phyloP scores from a whole-genome alignment of 2,888 invertebrate genomes.

The Adineta ricciae region DNA sequence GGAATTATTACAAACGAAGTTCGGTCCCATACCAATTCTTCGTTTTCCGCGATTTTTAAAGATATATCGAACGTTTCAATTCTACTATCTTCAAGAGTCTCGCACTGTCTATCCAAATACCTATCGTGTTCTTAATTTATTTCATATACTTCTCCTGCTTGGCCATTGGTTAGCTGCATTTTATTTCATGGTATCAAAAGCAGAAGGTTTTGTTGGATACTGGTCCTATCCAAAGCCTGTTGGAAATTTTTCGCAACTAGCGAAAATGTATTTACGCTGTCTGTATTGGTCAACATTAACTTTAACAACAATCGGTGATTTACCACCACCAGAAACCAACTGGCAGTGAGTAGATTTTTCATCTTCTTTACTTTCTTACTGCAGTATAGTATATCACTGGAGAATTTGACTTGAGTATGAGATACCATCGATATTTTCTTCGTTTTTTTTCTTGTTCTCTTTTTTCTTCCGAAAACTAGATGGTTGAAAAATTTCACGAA shows the following conservation, averaged over 20 bases:
- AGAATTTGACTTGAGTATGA: neutral
- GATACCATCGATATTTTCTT: neutral
- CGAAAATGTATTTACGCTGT: slow-evolving; percentile 82
- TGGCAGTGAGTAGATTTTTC: slow-evolving; percentile 68
- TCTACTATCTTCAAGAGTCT: slow-evolving; percentile 90
- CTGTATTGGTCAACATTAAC: slow-evolving; percentile 92
- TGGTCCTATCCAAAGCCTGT: slow-evolving; percentile 62
- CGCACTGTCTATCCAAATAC: slow-evolving; percentile 87
- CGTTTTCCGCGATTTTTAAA: slow-evolving; percentile 56
- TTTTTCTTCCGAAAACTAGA: slow-evolving; percentile 30
- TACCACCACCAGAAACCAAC: slow-evolving; percentile 87
- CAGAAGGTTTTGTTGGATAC: slow-evolving; percentile 40
- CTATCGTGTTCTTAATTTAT: slow-evolving; percentile 85
- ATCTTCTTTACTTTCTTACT: neutral
- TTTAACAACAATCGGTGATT: slow-evolving; percentile 84
- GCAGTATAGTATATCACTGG: neutral
- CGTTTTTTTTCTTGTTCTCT: neutral
- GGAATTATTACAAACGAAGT: slow-evolving; percentile 72
- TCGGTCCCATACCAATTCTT: slow-evolving; percentile 66
- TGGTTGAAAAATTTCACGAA: slow-evolving; percentile 32
- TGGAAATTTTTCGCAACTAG: slow-evolving; percentile 66
- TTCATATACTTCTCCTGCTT: slow-evolving; percentile 81
- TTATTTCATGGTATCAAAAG: slow-evolving; percentile 80
- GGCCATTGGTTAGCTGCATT: slow-evolving; percentile 97
- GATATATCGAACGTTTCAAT: slow-evolving; percentile 70